Evolutionary conservation across 92 coral and sea anemone species (phyloP).

Genomic region (Heteractis magnifica): DNA sequence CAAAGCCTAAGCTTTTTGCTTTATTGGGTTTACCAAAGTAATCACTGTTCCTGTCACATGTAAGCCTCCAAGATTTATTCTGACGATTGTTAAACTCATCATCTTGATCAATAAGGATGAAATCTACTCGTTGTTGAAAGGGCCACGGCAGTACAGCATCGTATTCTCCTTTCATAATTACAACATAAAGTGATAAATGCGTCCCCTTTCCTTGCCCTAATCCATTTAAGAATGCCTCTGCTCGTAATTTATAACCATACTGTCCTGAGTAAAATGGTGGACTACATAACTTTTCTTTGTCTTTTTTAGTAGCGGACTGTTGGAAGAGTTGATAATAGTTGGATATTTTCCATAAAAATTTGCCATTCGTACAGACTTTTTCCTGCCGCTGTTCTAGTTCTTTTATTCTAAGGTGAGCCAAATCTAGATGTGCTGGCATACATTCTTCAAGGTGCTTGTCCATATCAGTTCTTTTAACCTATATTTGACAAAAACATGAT

Average conservation of each 20-base stretch:
- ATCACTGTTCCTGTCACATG: slow-evolving; percentile 96
- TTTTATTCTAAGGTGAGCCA: slow-evolving; percentile 90
- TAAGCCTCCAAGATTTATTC: slow-evolving; percentile 90
- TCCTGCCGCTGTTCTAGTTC: slow-evolving; percentile 92
- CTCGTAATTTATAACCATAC: slow-evolving; percentile 94
- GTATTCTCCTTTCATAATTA: slow-evolving; percentile 95
- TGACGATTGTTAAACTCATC: slow-evolving; percentile 74
- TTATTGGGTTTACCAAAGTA: slow-evolving; percentile 94
- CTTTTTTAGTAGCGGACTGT: slow-evolving; percentile 95
- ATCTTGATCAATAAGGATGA: slow-evolving; percentile 93
- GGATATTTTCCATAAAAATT: slow-evolving; percentile 96
- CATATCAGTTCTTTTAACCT: slow-evolving; percentile 88
- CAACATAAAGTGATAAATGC: slow-evolving; percentile 91
- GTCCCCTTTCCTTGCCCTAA: slow-evolving; percentile 98
- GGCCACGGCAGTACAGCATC: slow-evolving; percentile 99
- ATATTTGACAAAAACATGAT: not conserved
- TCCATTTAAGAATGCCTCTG: slow-evolving; percentile 98
- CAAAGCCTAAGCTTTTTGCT: slow-evolving; percentile 94
- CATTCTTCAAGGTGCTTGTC: slow-evolving; percentile 83
- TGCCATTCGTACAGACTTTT: slow-evolving; percentile 87
- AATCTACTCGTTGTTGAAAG: slow-evolving; percentile 95
- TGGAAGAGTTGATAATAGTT: slow-evolving; percentile 89
- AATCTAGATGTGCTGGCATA: slow-evolving; percentile 79
- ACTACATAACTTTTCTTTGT: slow-evolving; percentile 95
- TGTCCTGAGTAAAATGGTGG: slow-evolving; percentile 99